These are phyloP conservation scores for Netelia virgata DNA, from an alignment of 2,888 invertebrate species.

Conservation along the genomic window DNA sequence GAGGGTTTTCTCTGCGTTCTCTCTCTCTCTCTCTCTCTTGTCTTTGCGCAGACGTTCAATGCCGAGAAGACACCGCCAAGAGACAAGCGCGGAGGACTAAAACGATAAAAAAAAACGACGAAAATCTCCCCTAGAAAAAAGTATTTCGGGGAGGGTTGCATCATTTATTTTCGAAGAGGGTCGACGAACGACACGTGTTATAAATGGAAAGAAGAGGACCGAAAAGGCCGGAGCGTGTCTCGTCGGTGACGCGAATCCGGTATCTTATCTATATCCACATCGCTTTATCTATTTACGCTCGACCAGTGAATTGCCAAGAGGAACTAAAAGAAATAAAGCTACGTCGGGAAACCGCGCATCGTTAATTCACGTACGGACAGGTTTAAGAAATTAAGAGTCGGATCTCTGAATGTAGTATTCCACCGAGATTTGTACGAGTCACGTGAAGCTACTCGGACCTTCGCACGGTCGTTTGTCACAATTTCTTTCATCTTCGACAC, in stretches of 20 bases:
- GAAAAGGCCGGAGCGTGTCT: constrained; percentile 1
- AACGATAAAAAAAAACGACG: constrained; percentile 21
- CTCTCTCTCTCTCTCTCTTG: constrained; percentile 27
- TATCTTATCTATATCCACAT: constrained; percentile 18
- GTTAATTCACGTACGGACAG: constrained; percentile 26
- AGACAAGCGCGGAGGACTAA: constrained; percentile 17
- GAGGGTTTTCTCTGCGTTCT: constrained; percentile 30
- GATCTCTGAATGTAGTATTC: background rate
- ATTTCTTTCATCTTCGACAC: background rate
- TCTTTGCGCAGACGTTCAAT: constrained; percentile 15
- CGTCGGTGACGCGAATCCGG: constrained; percentile 53
- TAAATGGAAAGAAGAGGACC: constrained; percentile 32
- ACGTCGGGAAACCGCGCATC: constrained; percentile 7
- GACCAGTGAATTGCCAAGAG: constrained; percentile 7
- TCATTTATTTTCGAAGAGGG: constrained; percentile 50
- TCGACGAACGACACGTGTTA: constrained; percentile 23
- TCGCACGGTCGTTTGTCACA: background rate
- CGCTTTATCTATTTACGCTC: constrained; percentile 15
- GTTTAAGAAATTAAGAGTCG: background rate
- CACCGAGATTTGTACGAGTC: background rate
- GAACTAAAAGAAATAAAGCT: constrained; percentile 14
- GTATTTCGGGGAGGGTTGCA: constrained; percentile 44
- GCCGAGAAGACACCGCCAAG: background rate
- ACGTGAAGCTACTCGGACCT: background rate
- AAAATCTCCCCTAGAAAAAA: constrained; percentile 26